These are phyloP conservation scores for Peromyscus polionotus DNA, from an alignment of 2,113 vertebrate species.

Conservation along the genomic window DNA sequence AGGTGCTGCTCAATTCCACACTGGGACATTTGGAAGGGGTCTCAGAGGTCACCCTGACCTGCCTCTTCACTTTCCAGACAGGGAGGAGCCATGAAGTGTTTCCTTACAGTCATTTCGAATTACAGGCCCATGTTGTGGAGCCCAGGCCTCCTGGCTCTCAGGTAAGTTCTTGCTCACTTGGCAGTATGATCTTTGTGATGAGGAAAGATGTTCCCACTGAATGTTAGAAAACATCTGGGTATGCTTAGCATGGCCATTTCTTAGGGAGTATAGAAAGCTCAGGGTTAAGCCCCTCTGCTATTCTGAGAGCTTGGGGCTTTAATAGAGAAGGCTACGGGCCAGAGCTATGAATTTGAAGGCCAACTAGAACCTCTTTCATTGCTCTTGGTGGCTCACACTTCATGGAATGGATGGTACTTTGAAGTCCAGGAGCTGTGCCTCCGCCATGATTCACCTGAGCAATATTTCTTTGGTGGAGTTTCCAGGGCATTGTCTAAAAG, in stretches of 20 bases:
- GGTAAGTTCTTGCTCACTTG: neutral
- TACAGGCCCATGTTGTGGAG: neutral
- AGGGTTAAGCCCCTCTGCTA: rapidly evolving
- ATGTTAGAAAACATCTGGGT: neutral
- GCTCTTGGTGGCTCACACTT: neutral
- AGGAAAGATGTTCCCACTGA: neutral
- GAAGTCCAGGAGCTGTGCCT: neutral
- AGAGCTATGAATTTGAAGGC: neutral
- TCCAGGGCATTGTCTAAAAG: neutral
- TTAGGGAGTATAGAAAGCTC: neutral
- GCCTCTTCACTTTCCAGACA: neutral
- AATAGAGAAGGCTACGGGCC: neutral
- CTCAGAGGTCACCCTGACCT: neutral
- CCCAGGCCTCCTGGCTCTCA: neutral
- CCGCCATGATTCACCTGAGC: neutral
- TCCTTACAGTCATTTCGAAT: neutral
- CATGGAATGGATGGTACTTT: neutral
- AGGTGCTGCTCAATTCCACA: neutral
- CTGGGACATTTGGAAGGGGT: neutral
- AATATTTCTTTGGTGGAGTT: slow-evolving; percentile 13
- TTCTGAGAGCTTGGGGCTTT: neutral
- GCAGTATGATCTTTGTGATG: neutral
- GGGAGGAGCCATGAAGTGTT: neutral
- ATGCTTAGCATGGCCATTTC: neutral
- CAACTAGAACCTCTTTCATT: neutral